These are phyloP conservation scores for Amphiprion percula DNA, from an alignment of 2,113 vertebrate genomes.

Conservation along the genomic window DNA sequence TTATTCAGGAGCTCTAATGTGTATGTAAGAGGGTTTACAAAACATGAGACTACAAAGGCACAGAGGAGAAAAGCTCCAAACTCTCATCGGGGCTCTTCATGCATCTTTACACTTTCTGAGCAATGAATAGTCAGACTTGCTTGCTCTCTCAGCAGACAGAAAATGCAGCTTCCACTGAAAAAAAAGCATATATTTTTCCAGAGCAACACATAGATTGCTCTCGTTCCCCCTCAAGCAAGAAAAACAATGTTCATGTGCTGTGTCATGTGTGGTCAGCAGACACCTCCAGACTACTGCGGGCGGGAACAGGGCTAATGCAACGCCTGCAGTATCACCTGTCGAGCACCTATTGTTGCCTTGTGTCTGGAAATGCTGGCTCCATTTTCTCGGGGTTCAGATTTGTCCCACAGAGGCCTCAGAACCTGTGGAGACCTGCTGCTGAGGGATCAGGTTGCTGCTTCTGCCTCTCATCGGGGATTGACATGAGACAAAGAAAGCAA, in stretches of 20 bases:
- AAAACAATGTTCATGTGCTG: slow-evolving; percentile 69
- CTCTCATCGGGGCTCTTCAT: slow-evolving; percentile 1
- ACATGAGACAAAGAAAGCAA: slow-evolving; percentile 47
- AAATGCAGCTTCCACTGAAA: slow-evolving; percentile 27
- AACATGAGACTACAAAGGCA: slow-evolving; percentile 16
- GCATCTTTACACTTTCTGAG: slow-evolving; percentile 25
- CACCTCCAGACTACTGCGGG: slow-evolving; percentile 63
- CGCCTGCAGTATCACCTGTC: slow-evolving; percentile 75
- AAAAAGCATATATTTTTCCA: slow-evolving; percentile 43
- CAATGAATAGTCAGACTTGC: slow-evolving; percentile 9
- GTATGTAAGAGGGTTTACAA: slow-evolving; percentile 18
- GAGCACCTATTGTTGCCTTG: slow-evolving; percentile 64
- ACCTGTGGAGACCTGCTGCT: slow-evolving; percentile 73
- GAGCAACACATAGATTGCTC: slow-evolving; percentile 21
- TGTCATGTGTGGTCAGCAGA: slow-evolving; percentile 79
- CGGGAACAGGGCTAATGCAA: slow-evolving; percentile 63
- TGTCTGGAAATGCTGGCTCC: slow-evolving; percentile 61
- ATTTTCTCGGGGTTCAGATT: slow-evolving; percentile 64
- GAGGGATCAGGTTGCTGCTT: slow-evolving; percentile 62
- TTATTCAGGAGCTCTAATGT: slow-evolving; percentile 14
- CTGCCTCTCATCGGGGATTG: slow-evolving; percentile 45
- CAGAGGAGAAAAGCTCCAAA: neutral
- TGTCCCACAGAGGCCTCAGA: slow-evolving; percentile 45
- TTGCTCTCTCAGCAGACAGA: neutral
- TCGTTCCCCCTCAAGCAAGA: slow-evolving; percentile 44